Conservation (phyloP, 2,888 invertebrate genomes). For the Myopa testacea region DNA sequence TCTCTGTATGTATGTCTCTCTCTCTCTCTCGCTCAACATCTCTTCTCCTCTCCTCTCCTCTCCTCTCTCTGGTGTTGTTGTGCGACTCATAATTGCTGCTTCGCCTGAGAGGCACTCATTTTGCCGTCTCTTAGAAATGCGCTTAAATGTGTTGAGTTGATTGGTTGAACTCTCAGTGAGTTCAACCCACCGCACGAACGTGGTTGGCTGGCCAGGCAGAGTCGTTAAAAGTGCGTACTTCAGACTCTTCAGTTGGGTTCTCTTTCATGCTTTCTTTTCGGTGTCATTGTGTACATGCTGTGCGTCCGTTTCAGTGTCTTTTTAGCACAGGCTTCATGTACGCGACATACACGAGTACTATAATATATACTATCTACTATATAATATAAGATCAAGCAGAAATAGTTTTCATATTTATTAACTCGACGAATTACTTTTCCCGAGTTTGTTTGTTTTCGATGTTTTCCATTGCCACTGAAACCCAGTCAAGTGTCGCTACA, state of each 20-base stretch:
- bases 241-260: no score
- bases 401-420: neutral
- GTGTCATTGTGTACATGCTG: neutral
- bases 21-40: neutral
- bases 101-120: slow-evolving; percentile 16
- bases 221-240: slow-evolving; percentile 17
- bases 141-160: slow-evolving; percentile 14
- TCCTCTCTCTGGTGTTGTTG: neutral
- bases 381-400: neutral
- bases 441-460: neutral
- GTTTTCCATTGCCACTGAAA: neutral
- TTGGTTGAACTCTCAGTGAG: slow-evolving; percentile 12
- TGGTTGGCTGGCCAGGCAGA: slow-evolving; percentile 24
- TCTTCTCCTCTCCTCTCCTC: neutral
- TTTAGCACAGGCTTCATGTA: neutral
- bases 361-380: no score
- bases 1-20: neutral
- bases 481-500: neutral
- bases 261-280: neutral
- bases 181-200: slow-evolving; percentile 19
- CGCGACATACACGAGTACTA: no score
- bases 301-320: neutral
- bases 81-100: neutral
- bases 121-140: slow-evolving; percentile 2
- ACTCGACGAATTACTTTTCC: neutral